Evolutionary conservation across 1,140 invertebrate genomes (phyloP).

Genomic region (Pantala flavescens): DNA sequence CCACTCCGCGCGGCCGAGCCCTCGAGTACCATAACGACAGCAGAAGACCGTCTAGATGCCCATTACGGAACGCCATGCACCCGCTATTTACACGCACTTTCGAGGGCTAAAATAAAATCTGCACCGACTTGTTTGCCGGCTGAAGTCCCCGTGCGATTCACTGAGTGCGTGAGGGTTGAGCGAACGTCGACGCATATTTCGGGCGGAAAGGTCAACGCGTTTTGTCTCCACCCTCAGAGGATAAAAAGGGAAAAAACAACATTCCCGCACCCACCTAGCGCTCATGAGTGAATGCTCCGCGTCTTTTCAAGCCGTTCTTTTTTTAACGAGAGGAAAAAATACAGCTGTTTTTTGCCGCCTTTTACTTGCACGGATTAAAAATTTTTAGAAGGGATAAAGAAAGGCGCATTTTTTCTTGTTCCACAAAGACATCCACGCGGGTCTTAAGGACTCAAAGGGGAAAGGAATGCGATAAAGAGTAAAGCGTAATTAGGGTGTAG

Average conservation of each 20-base stretch:
- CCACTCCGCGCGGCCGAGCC: too few relatives aligned
- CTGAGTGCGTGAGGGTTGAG: neutral
- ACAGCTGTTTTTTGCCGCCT: neutral
- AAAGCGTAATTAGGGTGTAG: neutral
- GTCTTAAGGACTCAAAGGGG: neutral
- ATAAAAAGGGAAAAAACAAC: neutral
- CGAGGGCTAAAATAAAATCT: too few relatives aligned
- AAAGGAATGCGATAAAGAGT: neutral
- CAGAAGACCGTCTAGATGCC: too few relatives aligned
- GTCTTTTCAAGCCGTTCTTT: neutral
- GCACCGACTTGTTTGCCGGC: too few relatives aligned
- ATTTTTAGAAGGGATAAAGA: neutral
- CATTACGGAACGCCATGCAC: too few relatives aligned
- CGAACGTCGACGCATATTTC: neutral
- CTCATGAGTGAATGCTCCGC: neutral
- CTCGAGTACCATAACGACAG: too few relatives aligned
- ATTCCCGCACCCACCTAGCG: neutral
- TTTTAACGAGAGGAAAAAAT: constrained; percentile 7
- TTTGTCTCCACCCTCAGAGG: neutral
- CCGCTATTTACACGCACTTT: too few relatives aligned
- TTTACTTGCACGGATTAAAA: neutral
- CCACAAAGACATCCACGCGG: neutral
- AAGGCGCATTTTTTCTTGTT: neutral
- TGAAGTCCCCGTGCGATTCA: neutral
- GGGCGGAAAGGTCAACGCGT: neutral